Evolutionary conservation across 1,140 invertebrate genomes (phyloP).

Genomic region (Hesperophylax magnus): DNA sequence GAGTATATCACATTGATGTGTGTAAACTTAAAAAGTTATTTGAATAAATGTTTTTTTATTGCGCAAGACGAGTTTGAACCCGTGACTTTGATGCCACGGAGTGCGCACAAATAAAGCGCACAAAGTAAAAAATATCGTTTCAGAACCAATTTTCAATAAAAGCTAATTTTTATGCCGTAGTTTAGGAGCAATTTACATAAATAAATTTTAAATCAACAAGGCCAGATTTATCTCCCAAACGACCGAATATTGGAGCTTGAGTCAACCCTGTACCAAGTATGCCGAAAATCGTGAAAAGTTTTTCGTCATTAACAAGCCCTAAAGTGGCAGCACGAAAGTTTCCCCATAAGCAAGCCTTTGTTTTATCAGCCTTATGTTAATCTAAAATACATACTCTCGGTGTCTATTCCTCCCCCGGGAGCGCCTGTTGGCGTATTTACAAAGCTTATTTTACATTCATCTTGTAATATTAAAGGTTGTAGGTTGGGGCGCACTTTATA

Average conservation of each 20-base stretch:
- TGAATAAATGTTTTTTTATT: too few species aligned
- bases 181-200: too few species aligned
- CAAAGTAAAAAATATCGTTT: too few species aligned
- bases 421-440: slow-evolving; percentile 21
- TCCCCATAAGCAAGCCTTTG: slow-evolving; percentile 34
- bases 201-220: neutral
- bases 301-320: slow-evolving; percentile 27
- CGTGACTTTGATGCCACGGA: too few species aligned
- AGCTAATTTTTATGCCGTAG: too few species aligned
- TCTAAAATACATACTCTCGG: slow-evolving; percentile 35
- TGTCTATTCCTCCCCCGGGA: slow-evolving; percentile 23
- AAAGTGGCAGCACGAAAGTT: slow-evolving; percentile 21
- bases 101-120: too few species aligned
- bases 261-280: neutral
- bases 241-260: neutral
- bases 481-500: too few species aligned
- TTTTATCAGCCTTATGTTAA: slow-evolving; percentile 37
- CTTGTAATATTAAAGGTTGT: neutral
- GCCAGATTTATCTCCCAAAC: neutral
- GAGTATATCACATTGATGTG: too few species aligned
- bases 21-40: too few species aligned
- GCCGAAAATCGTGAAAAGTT: slow-evolving; percentile 26
- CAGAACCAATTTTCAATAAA: too few species aligned
- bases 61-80: too few species aligned
- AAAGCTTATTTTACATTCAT: slow-evolving; percentile 13